Percentiles rank a stretch among this genome's conserved stretches.
Conservation (phyloP, 1,140 invertebrate species). For the Bombus pascuorum region DNA sequence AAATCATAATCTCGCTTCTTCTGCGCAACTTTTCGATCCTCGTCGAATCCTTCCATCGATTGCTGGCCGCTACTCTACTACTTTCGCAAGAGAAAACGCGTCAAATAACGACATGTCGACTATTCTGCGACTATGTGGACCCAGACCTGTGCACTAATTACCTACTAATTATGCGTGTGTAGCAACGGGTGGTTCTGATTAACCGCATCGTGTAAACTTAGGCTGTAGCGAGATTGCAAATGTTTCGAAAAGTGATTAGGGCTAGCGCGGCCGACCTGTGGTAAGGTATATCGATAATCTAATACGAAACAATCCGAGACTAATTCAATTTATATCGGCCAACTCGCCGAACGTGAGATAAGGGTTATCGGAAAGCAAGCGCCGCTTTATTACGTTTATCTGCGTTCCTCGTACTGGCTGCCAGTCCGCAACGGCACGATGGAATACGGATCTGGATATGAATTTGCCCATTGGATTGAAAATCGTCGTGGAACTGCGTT, state of each 20-base stretch:
- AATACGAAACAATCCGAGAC: constrained; percentile 33
- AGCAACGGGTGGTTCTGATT: constrained; percentile 40
- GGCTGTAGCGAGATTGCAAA: constrained; percentile 19
- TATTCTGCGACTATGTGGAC: background rate
- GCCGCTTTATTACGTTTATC: constrained; percentile 22
- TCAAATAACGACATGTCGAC: background rate
- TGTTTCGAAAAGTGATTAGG: constrained; percentile 38
- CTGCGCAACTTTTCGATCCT: background rate
- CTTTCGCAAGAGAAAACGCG: background rate
- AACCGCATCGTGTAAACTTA: constrained; percentile 41
- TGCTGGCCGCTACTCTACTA: background rate
- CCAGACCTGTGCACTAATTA: constrained; percentile 26
- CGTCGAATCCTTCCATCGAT: background rate
- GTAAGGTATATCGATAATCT: constrained; percentile 34
- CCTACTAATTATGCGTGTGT: constrained; percentile 44
- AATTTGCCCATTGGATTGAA: background rate
- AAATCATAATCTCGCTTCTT: too few relatives aligned
- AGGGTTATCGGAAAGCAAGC: background rate
- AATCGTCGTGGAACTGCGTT: background rate
- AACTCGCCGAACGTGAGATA: constrained; percentile 25
- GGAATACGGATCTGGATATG: background rate
- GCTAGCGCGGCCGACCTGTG: background rate
- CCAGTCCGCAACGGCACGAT: too few relatives aligned
- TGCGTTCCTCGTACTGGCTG: background rate
- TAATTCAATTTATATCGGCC: constrained; percentile 45